Evolutionary conservation across 2,888 invertebrate genomes (phyloP).

Genomic region (Steromphala cineraria): DNA sequence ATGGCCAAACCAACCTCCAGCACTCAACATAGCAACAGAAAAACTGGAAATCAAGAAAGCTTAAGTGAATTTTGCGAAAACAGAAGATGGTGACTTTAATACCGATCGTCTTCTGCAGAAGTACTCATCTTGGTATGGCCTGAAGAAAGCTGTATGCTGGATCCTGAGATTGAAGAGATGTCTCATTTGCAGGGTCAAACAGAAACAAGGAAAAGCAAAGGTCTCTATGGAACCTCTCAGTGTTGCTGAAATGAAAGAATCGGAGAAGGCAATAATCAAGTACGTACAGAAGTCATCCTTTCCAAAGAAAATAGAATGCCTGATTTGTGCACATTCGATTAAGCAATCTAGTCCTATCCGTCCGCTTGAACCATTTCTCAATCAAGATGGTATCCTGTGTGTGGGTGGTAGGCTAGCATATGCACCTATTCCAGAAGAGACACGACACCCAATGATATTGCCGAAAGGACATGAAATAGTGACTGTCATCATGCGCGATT

Average conservation of each 20-base stretch:
- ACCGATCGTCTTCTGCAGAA: neutral
- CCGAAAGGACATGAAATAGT: conserved; percentile 28
- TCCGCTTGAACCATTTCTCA: conserved; percentile 32
- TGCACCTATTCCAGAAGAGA: conserved; percentile 10
- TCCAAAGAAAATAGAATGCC: neutral
- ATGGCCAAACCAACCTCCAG: neutral
- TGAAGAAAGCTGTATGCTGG: neutral
- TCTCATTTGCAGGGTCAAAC: neutral
- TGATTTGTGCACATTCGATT: too few relatives aligned
- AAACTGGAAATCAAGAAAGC: neutral
- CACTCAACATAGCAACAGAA: neutral
- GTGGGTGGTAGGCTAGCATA: conserved; percentile 40
- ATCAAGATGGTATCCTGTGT: conserved; percentile 27
- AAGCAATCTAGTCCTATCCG: neutral
- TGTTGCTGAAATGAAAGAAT: neutral
- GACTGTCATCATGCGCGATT: conserved; percentile 35
- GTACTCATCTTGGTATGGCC: neutral
- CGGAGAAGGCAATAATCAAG: neutral
- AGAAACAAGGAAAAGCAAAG: neutral
- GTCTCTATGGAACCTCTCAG: neutral
- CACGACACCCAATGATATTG: conserved; percentile 9
- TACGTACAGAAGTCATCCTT: neutral
- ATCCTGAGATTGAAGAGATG: neutral
- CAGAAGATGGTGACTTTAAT: neutral
- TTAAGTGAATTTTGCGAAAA: neutral